Evolutionary conservation across 2,888 invertebrate species (phyloP).

Genomic region (Aporophyla nigra): DNA sequence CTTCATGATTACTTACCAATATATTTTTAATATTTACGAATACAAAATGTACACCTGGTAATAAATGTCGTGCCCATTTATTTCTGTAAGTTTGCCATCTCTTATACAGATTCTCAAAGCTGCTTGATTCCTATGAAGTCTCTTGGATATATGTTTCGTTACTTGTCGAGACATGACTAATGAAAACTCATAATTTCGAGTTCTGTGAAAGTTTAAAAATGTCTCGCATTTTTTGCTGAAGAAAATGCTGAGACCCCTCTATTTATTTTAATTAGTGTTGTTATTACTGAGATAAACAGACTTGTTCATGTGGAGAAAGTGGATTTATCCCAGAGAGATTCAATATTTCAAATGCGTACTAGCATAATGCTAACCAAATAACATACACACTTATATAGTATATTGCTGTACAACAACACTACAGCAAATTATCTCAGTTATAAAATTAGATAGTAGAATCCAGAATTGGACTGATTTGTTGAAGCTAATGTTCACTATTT

Average conservation of each 20-base stretch:
- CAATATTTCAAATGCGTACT: neutral
- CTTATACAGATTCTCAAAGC: slow-evolving; percentile 32
- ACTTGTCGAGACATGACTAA: slow-evolving; percentile 32
- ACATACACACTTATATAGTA: neutral
- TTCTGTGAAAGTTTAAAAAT: slow-evolving; percentile 11
- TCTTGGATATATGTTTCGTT: slow-evolving; percentile 37
- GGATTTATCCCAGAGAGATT: neutral
- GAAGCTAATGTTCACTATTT: neutral
- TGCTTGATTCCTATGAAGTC: slow-evolving; percentile 42
- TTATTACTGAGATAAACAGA: neutral
- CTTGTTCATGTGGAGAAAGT: neutral
- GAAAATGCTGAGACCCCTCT: slow-evolving; percentile 1
- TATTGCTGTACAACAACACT: neutral
- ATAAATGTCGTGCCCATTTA: neutral
- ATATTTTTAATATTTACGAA: neutral
- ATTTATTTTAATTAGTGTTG: neutral
- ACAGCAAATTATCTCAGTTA: neutral
- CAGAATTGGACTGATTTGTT: neutral
- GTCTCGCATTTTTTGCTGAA: slow-evolving; percentile 3
- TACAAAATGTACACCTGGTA: neutral
- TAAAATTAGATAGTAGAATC: neutral
- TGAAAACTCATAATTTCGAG: slow-evolving; percentile 29
- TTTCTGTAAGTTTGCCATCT: neutral
- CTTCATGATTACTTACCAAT: neutral
- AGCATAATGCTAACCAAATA: neutral